Evolutionary conservation across 2,113 vertebrate genomes (phyloP).

Genomic region (Todiramphus saurophagus): DNA sequence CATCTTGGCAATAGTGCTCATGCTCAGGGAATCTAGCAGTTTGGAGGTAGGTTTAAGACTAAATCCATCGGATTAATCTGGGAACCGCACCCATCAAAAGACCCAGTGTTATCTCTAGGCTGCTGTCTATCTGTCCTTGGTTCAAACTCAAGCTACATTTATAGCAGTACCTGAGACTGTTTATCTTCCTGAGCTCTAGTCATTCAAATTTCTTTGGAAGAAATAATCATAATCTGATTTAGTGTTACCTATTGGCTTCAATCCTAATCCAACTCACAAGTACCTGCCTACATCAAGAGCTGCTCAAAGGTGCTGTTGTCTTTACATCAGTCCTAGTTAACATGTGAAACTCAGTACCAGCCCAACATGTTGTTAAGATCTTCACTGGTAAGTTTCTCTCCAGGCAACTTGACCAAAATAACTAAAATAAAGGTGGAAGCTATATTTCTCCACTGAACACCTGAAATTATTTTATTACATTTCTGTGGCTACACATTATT

Average conservation of each 20-base stretch:
- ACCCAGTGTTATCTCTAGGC: background rate
- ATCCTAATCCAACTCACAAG: background rate
- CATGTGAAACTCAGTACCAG: background rate
- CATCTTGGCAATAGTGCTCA: background rate
- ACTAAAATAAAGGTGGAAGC: background rate
- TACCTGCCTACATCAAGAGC: background rate
- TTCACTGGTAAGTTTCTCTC: background rate
- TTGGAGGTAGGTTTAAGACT: background rate
- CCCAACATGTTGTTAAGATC: background rate
- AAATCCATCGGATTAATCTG: background rate
- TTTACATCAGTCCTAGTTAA: background rate
- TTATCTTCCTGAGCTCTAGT: background rate
- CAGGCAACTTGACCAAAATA: background rate
- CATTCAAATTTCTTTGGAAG: background rate
- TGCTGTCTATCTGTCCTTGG: background rate
- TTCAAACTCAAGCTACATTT: background rate
- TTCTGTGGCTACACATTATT: background rate
- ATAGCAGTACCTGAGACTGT: background rate
- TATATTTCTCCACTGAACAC: background rate
- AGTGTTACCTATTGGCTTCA: background rate
- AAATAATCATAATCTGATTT: background rate
- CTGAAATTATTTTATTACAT: background rate
- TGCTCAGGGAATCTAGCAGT: background rate
- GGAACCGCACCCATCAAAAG: background rate
- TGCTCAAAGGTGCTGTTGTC: background rate